Percentiles rank a stretch among this genome's conserved stretches.
These are phyloP conservation scores for Idaea dimidiata DNA, from an alignment of 2,888 invertebrate genomes.

Conservation along the genomic window DNA sequence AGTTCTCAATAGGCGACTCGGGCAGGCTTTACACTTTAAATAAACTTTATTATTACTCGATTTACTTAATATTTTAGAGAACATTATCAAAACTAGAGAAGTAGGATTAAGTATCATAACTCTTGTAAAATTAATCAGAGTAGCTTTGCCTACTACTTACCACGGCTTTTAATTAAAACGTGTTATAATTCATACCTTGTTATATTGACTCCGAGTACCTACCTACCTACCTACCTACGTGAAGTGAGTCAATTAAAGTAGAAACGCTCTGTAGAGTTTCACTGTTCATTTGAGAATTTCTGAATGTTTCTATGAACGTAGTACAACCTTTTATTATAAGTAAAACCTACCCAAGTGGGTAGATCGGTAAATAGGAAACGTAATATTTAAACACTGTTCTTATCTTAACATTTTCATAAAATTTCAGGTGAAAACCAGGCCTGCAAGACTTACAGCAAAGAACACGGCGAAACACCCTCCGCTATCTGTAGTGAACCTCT, in stretches of 20 bases:
- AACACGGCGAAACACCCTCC: constrained; percentile 67
- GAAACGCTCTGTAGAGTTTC: neutral
- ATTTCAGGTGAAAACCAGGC: constrained; percentile 55
- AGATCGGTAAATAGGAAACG: neutral
- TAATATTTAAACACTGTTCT: neutral
- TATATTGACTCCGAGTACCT: neutral
- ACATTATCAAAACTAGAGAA: neutral
- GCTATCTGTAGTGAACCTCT: constrained; percentile 64
- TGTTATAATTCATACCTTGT: neutral
- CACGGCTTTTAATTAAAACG: neutral
- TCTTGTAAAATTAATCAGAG: neutral
- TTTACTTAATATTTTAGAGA: neutral
- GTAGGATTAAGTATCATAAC: neutral
- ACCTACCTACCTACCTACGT: too few species aligned
- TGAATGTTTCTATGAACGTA: too few species aligned
- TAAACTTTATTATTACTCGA: neutral
- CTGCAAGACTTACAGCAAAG: constrained; percentile 70
- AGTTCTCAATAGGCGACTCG: neutral
- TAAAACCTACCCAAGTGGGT: too few species aligned
- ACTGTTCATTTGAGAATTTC: too few species aligned
- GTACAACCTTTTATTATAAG: too few species aligned
- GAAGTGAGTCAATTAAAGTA: neutral
- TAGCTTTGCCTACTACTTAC: neutral
- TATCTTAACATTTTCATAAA: constrained; percentile 1
- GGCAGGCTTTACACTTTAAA: neutral